Conservation (phyloP, 2,113 vertebrate genomes). For the Lasiurus cinereus region DNA sequence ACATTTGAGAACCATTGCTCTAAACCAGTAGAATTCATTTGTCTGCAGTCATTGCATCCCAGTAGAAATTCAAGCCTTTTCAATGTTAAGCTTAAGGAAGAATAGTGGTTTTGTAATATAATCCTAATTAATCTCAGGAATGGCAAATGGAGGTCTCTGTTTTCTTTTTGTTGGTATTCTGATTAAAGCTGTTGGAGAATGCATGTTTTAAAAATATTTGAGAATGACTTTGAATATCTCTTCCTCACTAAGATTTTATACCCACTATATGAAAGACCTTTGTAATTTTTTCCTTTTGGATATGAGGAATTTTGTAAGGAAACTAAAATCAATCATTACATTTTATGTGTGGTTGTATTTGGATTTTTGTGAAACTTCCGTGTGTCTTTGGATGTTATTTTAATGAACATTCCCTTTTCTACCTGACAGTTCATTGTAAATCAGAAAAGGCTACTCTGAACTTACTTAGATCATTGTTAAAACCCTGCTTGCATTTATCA, state of each 20-base stretch:
- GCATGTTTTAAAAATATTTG: background rate
- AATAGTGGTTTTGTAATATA: background rate
- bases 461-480: background rate
- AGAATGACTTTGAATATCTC: slow-evolving; percentile 1
- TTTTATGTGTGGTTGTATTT: background rate
- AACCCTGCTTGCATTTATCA: background rate
- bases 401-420: background rate
- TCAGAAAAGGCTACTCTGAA: background rate
- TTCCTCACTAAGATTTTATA: slow-evolving; percentile 30
- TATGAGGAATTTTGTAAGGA: slow-evolving; percentile 35
- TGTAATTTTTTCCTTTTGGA: background rate
- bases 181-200: background rate
- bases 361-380: background rate
- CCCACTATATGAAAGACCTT: background rate
- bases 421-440: slow-evolving; percentile 5
- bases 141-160: background rate
- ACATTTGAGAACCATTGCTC: background rate
- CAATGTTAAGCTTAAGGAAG: slow-evolving; percentile 10
- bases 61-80: background rate
- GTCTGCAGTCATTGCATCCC: background rate
- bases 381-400: background rate
- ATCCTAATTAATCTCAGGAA: slow-evolving; percentile 12
- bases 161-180: background rate
- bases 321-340: background rate
- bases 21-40: background rate